phyloP scores from a whole-genome alignment of 2,888 invertebrate species.

The Rapana venosa region DNA sequence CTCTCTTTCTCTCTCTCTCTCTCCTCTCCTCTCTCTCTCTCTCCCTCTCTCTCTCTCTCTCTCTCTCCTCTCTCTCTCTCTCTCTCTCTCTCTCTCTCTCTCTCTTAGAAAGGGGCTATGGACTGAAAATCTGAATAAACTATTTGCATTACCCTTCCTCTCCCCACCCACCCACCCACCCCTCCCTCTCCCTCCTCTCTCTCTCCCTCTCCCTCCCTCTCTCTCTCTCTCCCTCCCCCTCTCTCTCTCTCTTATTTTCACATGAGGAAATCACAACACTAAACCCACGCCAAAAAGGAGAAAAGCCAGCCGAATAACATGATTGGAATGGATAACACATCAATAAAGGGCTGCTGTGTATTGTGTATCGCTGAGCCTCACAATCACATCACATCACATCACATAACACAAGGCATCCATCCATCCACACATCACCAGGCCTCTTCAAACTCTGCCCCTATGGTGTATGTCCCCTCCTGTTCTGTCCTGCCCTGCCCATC shows the following conservation, averaged over 20 bases:
- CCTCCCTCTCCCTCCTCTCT: neutral
- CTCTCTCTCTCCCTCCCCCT: neutral
- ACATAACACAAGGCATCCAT: neutral
- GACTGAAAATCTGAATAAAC: neutral
- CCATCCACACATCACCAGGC: neutral
- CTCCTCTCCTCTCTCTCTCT: neutral
- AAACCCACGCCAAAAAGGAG: neutral
- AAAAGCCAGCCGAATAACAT: neutral
- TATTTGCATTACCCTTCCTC: neutral
- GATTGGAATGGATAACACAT: neutral
- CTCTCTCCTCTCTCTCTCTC: neutral
- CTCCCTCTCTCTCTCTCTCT: neutral
- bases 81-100: neutral
- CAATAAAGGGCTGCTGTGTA: neutral
- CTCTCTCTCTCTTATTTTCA: neutral
- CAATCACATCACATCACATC: neutral
- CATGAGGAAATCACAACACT: neutral
- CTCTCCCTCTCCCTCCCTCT: conserved; percentile 1
- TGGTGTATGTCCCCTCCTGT: too few species aligned
- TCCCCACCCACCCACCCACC: neutral
- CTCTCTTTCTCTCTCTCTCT: neutral
- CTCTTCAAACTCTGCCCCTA: too few species aligned
- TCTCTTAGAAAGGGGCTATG: neutral
- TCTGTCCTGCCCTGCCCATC: too few species aligned
- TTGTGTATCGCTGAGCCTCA: too few species aligned